Conservation (phyloP, 2,797 vertebrate species). For the Falco naumanni region DNA sequence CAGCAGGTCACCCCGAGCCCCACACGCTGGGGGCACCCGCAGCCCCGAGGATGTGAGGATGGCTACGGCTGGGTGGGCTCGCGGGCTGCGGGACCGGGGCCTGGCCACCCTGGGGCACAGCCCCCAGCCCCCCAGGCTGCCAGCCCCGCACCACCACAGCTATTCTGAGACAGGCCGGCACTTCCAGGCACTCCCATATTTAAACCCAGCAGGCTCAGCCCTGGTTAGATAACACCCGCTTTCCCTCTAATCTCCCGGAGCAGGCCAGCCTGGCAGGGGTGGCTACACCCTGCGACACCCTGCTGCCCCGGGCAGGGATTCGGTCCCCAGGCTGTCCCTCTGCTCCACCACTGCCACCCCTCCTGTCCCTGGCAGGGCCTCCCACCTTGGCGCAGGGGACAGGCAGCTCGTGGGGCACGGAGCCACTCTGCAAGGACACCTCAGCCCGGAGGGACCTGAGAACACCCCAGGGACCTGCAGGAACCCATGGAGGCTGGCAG, state of each 20-base stretch:
- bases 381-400: not conserved
- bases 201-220: not conserved
- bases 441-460: not conserved
- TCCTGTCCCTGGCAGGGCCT: not conserved
- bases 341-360: not conserved
- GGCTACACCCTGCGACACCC: not conserved
- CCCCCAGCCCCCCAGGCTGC: not conserved
- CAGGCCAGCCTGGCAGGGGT: not conserved
- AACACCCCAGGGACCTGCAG: not conserved
- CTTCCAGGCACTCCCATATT: not conserved
- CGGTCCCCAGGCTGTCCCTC: not conserved
- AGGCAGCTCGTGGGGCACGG: not conserved
- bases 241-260: not conserved
- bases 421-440: not conserved
- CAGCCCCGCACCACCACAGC: not conserved
- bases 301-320: not conserved
- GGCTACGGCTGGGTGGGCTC: not conserved
- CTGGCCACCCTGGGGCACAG: rapidly evolving
- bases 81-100: not conserved
- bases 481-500: not conserved
- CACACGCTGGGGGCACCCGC: rapidly evolving
- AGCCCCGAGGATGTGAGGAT: not conserved
- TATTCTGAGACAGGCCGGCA: rapidly evolving
- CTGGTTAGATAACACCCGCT: not conserved
- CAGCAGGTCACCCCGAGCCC: not conserved